Conservation (phyloP, 1,140 invertebrate genomes). For the Bombus sylvicola region DNA sequence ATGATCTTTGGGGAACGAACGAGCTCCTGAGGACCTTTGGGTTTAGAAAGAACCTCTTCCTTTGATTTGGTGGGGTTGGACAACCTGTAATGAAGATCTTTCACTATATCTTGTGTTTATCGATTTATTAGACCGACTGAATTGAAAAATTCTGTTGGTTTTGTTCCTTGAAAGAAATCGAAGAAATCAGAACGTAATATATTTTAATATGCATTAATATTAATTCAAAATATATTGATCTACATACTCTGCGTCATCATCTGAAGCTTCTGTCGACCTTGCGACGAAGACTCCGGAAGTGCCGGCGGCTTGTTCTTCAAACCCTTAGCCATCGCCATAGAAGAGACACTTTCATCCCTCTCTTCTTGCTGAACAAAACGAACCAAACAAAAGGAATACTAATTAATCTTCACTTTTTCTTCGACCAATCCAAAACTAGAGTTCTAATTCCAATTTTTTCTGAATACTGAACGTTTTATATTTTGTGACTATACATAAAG, state of each 20-base stretch:
- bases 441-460: background rate
- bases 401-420: background rate
- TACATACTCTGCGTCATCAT: conserved; percentile 83
- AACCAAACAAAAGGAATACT: background rate
- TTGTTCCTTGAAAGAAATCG: too few relatives aligned
- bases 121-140: too few relatives aligned
- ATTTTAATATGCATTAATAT: background rate
- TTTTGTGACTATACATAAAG: background rate
- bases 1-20: conserved; percentile 83
- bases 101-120: background rate
- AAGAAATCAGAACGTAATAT: too few relatives aligned
- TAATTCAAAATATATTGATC: background rate
- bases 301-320: conserved; percentile 74
- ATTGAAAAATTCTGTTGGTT: background rate
- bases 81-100: conserved; percentile 82
- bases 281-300: conserved; percentile 72
- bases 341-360: conserved; percentile 64
- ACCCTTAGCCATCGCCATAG: conserved; percentile 66
- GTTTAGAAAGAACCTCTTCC: conserved; percentile 91
- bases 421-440: too few relatives aligned
- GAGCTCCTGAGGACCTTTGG: conserved; percentile 90
- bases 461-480: background rate
- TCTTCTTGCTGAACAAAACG: conserved; percentile 52
- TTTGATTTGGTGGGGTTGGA: conserved; percentile 90
- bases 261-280: conserved; percentile 74